Base-by-base conservation (phyloP, 2,113 vertebrate species). In the Gobio gobio region DNA sequence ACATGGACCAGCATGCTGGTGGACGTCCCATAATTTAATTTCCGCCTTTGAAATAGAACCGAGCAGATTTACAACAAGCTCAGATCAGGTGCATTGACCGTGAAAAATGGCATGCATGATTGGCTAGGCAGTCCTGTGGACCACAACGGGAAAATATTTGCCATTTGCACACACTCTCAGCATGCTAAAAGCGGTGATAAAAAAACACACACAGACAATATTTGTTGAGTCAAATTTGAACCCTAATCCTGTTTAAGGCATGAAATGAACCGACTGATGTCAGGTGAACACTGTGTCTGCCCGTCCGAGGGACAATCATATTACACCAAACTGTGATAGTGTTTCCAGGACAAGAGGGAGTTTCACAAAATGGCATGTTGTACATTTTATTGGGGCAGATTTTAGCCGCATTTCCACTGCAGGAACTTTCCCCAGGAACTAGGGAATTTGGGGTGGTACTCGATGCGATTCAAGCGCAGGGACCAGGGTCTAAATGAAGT, bases 31-130 rank as follows among this genome's bases (percentile, higher is more conserved):
- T 78, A 59, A 40, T 68, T 20, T 58, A 2, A 24, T 85, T 70
- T 26, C 83, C 1, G 13, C 54, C 61, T 33, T 22, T 33, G 51
- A 8, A 49, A 45, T 16, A 61, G 72, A n/a, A 43, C 63, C 16
- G 24, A 70, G 40, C 54, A 86, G 2, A 58, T 74, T 78, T 45
- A 43, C 26, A 79, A 66, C 43, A 43, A 16, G 47, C 84, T 75
- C 22, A 61, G 59, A 58, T 56, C 16, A 68, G 40, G 36, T 79
- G 63, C 84, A 29, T 4, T 61, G 47, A 74, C 43, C 9, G 4
- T 70, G 43, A 88, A 83, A 45, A 24, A 61, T 22, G 18, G 36
- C 4, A 68, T 0, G 33, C 70, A 45, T 43, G 59, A 68, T n/a
- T 70, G 56, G 64, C 26, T 79, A 54, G 61, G 82, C 47, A 29